Evolutionary conservation across 2,888 invertebrate genomes (phyloP).

Genomic region (Trichogramma dendrolimi): DNA sequence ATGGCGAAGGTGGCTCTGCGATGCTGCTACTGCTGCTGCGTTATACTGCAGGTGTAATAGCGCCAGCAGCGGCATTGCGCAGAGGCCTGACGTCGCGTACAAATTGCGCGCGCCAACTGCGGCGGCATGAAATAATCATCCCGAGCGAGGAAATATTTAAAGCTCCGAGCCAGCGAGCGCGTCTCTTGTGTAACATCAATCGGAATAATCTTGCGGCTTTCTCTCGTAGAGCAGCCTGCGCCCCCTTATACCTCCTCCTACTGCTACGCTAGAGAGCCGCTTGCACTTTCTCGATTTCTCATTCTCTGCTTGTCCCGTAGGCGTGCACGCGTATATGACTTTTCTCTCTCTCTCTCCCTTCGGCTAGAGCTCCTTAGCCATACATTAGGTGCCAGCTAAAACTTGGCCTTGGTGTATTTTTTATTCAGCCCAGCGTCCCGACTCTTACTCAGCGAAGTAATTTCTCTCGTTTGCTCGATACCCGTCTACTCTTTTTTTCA

Average conservation of each 20-base stretch:
- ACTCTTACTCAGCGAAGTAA: slow-evolving; percentile 14
- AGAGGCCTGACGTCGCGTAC: slow-evolving; percentile 26
- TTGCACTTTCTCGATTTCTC: background rate
- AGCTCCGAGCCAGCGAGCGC: slow-evolving; percentile 24
- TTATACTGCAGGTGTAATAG: too few relatives aligned
- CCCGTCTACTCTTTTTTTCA: background rate
- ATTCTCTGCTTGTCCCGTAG: background rate
- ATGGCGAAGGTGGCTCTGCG: too few relatives aligned
- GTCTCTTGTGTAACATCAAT: slow-evolving; percentile 45
- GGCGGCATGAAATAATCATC: slow-evolving; percentile 43
- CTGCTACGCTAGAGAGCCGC: background rate
- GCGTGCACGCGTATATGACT: background rate
- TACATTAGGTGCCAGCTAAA: slow-evolving; percentile 22
- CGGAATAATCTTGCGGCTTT: slow-evolving; percentile 39
- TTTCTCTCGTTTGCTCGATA: slow-evolving; percentile 1
- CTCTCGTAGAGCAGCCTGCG: background rate
- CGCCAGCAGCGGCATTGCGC: slow-evolving; percentile 31
- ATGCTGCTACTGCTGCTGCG: too few relatives aligned
- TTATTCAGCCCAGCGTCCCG: slow-evolving; percentile 14
- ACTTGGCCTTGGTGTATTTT: slow-evolving; percentile 25
- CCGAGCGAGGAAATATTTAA: slow-evolving; percentile 42
- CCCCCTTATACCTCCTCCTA: background rate
- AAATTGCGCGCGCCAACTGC: slow-evolving; percentile 33
- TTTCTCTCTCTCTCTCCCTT: background rate
- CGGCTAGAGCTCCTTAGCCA: slow-evolving; percentile 1